Evolutionary conservation across 1,140 invertebrate species (phyloP).

Genomic region (Neoseiulus cucumeris): DNA sequence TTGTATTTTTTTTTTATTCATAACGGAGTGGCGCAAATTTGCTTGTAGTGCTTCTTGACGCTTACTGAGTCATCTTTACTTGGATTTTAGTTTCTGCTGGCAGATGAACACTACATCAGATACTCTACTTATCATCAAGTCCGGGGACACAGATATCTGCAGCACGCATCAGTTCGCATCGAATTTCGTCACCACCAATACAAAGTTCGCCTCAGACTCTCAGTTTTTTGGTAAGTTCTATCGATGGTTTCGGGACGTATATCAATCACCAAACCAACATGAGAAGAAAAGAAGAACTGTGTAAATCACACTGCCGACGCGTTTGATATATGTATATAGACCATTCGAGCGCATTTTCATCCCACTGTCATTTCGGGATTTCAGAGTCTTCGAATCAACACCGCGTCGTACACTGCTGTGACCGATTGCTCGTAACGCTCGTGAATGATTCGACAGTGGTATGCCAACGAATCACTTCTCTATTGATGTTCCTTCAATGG

Average conservation of each 20-base stretch:
- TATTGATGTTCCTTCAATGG: not conserved
- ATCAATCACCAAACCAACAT: no score
- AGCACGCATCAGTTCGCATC: conserved; percentile 2
- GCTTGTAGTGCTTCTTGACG: no score
- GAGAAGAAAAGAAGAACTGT: no score
- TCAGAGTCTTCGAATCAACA: not conserved
- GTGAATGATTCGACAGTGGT: not conserved
- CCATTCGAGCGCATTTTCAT: no score
- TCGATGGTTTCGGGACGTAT: no score
- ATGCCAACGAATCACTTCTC: not conserved
- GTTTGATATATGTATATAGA: no score
- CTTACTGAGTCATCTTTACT: no score
- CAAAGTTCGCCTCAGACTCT: not conserved
- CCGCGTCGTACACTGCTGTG: not conserved
- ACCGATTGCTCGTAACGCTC: not conserved
- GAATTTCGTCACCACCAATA: not conserved
- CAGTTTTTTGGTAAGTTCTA: not conserved
- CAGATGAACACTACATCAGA: not conserved
- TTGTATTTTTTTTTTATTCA: no score
- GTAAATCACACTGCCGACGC: no score
- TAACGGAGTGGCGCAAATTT: no score
- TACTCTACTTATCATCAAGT: not conserved
- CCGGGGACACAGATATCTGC: not conserved
- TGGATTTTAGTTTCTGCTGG: not conserved
- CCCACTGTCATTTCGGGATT: no score